Evolutionary conservation across 2,888 invertebrate genomes (phyloP), one percentile per base, ranked within the genome.

Genomic region (Pseudococcus jackbeardsleyi): DNA sequence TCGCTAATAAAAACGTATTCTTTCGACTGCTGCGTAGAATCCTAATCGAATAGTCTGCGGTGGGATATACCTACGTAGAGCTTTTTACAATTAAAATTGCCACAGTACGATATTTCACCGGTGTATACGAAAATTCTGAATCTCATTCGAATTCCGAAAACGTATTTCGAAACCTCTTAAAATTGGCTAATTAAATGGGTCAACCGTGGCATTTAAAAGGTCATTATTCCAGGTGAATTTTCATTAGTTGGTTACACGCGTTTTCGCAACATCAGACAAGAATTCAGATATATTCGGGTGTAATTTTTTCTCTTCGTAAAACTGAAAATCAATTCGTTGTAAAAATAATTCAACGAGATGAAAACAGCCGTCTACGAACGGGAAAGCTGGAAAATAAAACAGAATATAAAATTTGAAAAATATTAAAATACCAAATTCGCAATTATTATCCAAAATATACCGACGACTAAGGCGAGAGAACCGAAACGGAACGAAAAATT

Each of bases 1-100:
- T 26, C 64, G 72, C 33, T 72, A 72, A 72, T 72, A 72, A 72
- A 72, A 72, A 72, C 72, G 72, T 72, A 72, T 72, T 72, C 72
- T 72, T 72, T 72, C 72, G 17, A 39, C 72, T 33, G 33, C 72
- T 6, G 72, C 26, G 33, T 72, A 33, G 72, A 72, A 72, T 72
- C 17, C 72, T 72, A 72, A 72, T 72, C 72, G 72, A 72, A 72
- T 33, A 64, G 64, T 64, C 64, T 59, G 64, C 64, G 19, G 11
- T 64, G 9, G 19, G 5, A 59, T 12, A 33, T 33, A 33, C 26
- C 26, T 33, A 64, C n/a, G 22, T 42, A 42, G 68, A 11, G 68
- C 22, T 72, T 72, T 72, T 72, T 33, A 72, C 72, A 72, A 72
- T 72, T 72, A 72, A 72, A 72, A 72, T 26, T 17, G 15, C 72